Base-by-base conservation (phyloP, 2,797 vertebrate genomes). In the Enteromius anoplus region DNA sequence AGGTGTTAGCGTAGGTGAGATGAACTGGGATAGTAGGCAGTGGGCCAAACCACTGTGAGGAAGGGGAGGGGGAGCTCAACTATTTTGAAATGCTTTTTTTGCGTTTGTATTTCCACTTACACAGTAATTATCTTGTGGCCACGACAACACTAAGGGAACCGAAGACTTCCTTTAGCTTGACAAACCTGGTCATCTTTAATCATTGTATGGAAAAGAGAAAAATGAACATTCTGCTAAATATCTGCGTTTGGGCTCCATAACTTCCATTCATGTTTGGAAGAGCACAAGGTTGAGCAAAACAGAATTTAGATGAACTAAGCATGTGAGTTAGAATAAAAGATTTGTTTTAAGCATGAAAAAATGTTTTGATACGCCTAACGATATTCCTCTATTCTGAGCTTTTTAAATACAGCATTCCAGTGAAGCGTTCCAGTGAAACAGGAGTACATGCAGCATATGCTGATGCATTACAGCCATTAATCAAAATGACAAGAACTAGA, bases 151-250 rank as follows among this genome's bases (percentile, higher is more conserved):
- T 26, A 26, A 26, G 26, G 1, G 26, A 26, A 26, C 26, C 26
- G 1, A 26, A 26, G 26, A 26, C 26, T 26, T 26, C 26, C 26
- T 26, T 26, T 26, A 29, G 4, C 69, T 17, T 10, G 42, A 32
- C 23, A 19, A 49, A 19, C 15, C 23, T 45, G 7, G 12, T 71
- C 8, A 49, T 12, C 45, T 42, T 69, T 15, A 45, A 45, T 69
- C 40, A 42, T 1, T 15, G 9, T 6, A 40, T 15, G 14, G 23
- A 49, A 29, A 9, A 49, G 6, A 23, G 51, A 19, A 55, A 23
- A 51, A 40, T 40, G 21, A 40, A 58, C 51, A 40, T 75, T 75
- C 32, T 40, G 11, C 51, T 58, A 58, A 58, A 75, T n/a, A 75
- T 49, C 51, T 75, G 21, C 32, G 15, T 37, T 75, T 75, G 32